Percentiles rank a stretch among this genome's conserved stretches.
phyloP scores from a whole-genome alignment of 2,113 vertebrate genomes.

The Vulpes lagopus region DNA sequence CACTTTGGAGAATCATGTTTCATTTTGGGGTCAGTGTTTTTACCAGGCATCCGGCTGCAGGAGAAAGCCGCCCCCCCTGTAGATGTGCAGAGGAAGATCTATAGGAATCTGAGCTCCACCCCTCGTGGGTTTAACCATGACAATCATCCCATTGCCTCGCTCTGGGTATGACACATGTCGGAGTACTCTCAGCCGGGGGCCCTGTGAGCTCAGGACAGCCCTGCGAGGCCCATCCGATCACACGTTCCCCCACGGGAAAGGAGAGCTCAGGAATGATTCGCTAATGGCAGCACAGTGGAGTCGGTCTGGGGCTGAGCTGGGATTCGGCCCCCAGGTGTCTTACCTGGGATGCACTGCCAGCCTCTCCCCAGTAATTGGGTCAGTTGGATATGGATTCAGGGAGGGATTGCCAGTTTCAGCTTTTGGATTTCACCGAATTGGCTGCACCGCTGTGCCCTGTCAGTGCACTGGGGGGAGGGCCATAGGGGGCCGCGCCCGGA shows the following conservation, averaged over 20 bases:
- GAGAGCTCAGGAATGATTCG: no score
- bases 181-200: background rate
- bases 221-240: background rate
- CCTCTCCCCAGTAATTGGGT: background rate
- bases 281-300: rapidly evolving
- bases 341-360: background rate
- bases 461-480: background rate
- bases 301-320: background rate
- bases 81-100: no score
- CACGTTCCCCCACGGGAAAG: background rate
- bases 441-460: background rate
- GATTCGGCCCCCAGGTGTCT: background rate
- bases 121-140: rapidly evolving
- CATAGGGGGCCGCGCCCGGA: rapidly evolving
- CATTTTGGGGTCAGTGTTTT: background rate
- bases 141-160: rapidly evolving
- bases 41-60: background rate
- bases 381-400: background rate
- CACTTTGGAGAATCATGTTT: rapidly evolving
- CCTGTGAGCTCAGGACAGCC: background rate
- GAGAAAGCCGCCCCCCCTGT: background rate
- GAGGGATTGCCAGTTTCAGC: background rate
- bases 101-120: no score
- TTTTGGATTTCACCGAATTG: background rate
- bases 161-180: background rate